phyloP scores from a whole-genome alignment of 2,797 vertebrate species.

The Smutsia temminckii region DNA sequence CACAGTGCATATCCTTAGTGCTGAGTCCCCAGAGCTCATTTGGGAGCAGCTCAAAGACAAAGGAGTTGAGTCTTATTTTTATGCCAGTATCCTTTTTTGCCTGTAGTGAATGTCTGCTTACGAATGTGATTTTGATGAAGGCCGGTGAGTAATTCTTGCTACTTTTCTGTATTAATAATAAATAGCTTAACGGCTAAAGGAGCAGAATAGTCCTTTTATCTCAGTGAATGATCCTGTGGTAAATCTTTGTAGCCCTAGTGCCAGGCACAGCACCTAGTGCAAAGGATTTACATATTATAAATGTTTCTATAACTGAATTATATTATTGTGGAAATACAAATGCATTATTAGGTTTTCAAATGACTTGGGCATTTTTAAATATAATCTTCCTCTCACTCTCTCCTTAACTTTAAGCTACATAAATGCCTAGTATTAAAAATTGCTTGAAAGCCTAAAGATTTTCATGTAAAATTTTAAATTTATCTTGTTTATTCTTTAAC shows the following conservation, averaged over 20 bases:
- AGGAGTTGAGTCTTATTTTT: slow-evolving; percentile 56
- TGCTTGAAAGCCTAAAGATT: slow-evolving; percentile 28
- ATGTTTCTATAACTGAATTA: not conserved
- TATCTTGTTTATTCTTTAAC: slow-evolving; percentile 26
- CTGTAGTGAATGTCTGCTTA: slow-evolving; percentile 50
- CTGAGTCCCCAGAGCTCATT: slow-evolving; percentile 72
- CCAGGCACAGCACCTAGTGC: not conserved
- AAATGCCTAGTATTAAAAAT: not conserved
- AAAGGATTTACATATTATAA: not conserved
- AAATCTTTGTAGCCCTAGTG: not conserved
- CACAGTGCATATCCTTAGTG: slow-evolving; percentile 76
- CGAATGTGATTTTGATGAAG: slow-evolving; percentile 68
- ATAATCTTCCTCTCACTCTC: not conserved
- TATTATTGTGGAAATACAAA: not conserved
- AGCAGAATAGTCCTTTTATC: not conserved
- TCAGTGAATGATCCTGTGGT: not conserved
- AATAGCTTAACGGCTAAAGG: slow-evolving; percentile 40
- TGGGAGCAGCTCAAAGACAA: slow-evolving; percentile 77
- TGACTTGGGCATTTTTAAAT: slow-evolving; percentile 30
- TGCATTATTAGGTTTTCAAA: not conserved
- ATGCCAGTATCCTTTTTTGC: not conserved
- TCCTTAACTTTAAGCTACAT: slow-evolving; percentile 19
- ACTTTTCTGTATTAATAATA: slow-evolving; percentile 46
- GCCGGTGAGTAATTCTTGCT: slow-evolving; percentile 82
- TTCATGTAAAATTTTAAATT: not conserved